These are phyloP conservation scores for Apodemia zela DNA, from an alignment of 2,888 invertebrate species.

Conservation along the genomic window DNA sequence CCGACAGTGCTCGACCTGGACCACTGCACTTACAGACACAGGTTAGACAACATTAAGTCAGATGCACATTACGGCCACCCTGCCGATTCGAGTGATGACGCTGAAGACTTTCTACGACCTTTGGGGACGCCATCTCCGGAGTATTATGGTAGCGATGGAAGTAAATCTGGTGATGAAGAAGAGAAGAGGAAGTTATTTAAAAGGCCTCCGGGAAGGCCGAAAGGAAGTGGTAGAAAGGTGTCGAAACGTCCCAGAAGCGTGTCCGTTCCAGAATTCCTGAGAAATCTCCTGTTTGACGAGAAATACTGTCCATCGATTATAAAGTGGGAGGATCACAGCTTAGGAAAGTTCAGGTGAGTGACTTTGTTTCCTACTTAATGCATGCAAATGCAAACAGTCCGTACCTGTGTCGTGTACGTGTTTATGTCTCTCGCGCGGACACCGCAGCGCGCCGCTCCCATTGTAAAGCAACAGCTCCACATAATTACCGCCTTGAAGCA, in stretches of 20 bases:
- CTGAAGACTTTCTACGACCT: conserved; percentile 58
- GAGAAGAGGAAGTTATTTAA: conserved; percentile 67
- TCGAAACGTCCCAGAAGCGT: conserved; percentile 71
- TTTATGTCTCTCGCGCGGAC: background rate
- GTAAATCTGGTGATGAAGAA: conserved; percentile 71
- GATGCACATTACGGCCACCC: conserved; percentile 41
- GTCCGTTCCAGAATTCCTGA: conserved; percentile 91
- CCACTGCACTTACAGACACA: conserved; percentile 54
- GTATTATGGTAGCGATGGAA: conserved; percentile 64
- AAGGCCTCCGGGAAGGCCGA: conserved; percentile 78
- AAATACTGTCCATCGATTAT: conserved; percentile 90
- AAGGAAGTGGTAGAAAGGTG: conserved; percentile 68
- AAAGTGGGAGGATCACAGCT: conserved; percentile 92
- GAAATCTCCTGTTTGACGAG: conserved; percentile 88
- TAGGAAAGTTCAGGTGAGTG: conserved; percentile 87
- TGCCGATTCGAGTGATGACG: conserved; percentile 68
- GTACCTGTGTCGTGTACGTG: background rate
- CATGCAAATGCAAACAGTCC: background rate
- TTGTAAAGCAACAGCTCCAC: background rate
- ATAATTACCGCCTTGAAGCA: background rate
- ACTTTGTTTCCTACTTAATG: background rate
- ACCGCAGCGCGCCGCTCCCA: background rate
- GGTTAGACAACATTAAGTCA: conserved; percentile 55
- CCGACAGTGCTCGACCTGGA: conserved; percentile 65
- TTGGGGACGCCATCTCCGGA: conserved; percentile 65